phyloP scores from a whole-genome alignment of 1,140 invertebrate species.

The Panagrolaimus sp. region DNA sequence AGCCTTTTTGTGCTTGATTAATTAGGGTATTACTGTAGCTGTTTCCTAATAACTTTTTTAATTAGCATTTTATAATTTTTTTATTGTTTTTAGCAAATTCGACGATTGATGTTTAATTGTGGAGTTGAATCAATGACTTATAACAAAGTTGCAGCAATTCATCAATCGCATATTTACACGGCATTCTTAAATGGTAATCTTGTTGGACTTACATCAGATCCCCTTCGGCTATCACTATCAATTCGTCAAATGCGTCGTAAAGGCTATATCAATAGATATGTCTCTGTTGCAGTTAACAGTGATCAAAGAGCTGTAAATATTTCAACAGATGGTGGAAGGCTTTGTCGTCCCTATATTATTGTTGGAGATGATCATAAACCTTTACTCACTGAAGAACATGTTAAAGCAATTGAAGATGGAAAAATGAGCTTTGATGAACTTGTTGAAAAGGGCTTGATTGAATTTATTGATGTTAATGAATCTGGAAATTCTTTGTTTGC shows the following conservation, averaged over 20 bases:
- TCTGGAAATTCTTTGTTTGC: conserved; percentile 93
- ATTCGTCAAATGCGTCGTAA: conserved; percentile 77
- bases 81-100: conserved; percentile 66
- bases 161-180: conserved; percentile 67
- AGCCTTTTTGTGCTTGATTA: too few species aligned
- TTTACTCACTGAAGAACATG: conserved; percentile 61
- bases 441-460: conserved; percentile 82
- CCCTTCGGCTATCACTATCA: conserved; percentile 65
- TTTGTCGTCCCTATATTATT: conserved; percentile 73
- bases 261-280: conserved; percentile 79
- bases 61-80: conserved; percentile 1
- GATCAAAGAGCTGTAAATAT: conserved; percentile 85
- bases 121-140: conserved; percentile 82
- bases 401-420: conserved; percentile 69
- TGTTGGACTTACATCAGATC: conserved; percentile 50
- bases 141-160: conserved; percentile 77
- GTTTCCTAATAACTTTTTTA: too few species aligned
- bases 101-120: conserved; percentile 75
- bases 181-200: conserved; percentile 84
- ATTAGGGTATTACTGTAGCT: too few species aligned
- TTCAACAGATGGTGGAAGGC: conserved; percentile 85
- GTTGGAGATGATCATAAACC: conserved; percentile 61
- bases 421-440: conserved; percentile 87
- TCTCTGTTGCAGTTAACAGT: conserved; percentile 86
- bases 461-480: conserved; percentile 98